Percentiles rank a stretch among this genome's conserved stretches.
Conservation (phyloP, 2,113 vertebrate genomes). For the Micromys minutus region DNA sequence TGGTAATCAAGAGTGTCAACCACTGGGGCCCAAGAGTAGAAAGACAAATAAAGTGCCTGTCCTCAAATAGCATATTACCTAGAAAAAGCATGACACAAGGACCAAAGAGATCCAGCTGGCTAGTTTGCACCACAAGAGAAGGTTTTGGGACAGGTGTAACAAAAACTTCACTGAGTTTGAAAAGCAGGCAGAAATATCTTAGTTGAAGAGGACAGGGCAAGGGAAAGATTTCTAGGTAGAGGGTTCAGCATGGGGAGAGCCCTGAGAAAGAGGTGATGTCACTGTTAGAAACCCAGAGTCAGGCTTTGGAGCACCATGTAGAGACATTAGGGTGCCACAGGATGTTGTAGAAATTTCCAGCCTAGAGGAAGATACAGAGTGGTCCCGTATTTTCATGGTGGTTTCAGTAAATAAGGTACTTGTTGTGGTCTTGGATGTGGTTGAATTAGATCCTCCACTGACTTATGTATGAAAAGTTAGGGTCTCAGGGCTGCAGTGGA, state of each 20-base stretch:
- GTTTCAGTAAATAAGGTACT: neutral
- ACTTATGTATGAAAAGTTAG: neutral
- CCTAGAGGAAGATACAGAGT: neutral
- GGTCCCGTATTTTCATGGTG: neutral
- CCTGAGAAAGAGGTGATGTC: neutral
- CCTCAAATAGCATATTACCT: neutral
- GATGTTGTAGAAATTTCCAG: neutral
- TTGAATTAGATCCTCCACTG: neutral
- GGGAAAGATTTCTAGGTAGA: neutral
- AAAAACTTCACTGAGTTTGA: neutral
- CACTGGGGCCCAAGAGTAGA: no score
- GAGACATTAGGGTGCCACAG: neutral
- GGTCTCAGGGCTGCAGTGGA: neutral
- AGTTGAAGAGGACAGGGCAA: neutral
- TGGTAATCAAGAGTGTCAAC: neutral
- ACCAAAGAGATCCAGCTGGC: neutral
- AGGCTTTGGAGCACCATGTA: rapidly evolving
- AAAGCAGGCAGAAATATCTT: no score
- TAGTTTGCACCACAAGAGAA: neutral
- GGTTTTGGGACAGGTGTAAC: neutral
- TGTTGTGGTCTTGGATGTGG: neutral
- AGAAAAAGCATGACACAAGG: neutral
- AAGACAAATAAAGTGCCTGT: neutral
- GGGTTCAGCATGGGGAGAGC: rapidly evolving
- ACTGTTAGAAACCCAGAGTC: neutral